These are phyloP conservation scores for Euborellia annulipes DNA, from an alignment of 1,140 invertebrate species.

Conservation along the genomic window DNA sequence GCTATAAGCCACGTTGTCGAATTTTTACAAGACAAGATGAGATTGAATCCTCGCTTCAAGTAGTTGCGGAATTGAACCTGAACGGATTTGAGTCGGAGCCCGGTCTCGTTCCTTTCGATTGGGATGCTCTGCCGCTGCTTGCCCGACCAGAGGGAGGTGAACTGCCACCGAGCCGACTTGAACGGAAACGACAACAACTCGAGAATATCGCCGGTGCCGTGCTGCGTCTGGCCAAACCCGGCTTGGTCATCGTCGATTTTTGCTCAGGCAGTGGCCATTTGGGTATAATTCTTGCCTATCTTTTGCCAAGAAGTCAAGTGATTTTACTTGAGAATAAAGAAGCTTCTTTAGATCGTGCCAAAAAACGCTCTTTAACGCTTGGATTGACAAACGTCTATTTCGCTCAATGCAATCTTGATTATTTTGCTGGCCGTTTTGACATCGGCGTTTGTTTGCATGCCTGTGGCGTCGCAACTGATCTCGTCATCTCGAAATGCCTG, in stretches of 20 bases:
- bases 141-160: constrained; percentile 62
- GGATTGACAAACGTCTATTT: constrained; percentile 59
- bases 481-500: constrained; percentile 75
- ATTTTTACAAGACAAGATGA: constrained; percentile 59
- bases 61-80: constrained; percentile 13
- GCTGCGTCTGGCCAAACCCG: constrained; percentile 37
- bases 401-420: constrained; percentile 76
- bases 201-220: constrained; percentile 75
- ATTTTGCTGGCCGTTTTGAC: constrained; percentile 60
- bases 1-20: constrained; percentile 53
- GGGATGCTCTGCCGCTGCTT: constrained; percentile 47
- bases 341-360: constrained; percentile 61
- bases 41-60: constrained; percentile 43
- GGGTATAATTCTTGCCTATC: constrained; percentile 67
- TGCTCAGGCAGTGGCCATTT: constrained; percentile 88
- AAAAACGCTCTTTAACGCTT: constrained; percentile 48
- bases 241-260: constrained; percentile 73
- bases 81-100: constrained; percentile 54
- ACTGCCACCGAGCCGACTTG: constrained; percentile 52
- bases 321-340: constrained; percentile 89
- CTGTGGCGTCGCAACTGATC: constrained; percentile 86
- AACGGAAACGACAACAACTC: constrained; percentile 75
- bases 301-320: constrained; percentile 52
- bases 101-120: constrained; percentile 33
- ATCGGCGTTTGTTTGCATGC: constrained; percentile 82